A percentile compares a stretch with the other conserved stretches of the same genome.
These are phyloP conservation scores for Trypoxylon attenuatum DNA, from an alignment of 2,888 invertebrate genomes.

Conservation along the genomic window DNA sequence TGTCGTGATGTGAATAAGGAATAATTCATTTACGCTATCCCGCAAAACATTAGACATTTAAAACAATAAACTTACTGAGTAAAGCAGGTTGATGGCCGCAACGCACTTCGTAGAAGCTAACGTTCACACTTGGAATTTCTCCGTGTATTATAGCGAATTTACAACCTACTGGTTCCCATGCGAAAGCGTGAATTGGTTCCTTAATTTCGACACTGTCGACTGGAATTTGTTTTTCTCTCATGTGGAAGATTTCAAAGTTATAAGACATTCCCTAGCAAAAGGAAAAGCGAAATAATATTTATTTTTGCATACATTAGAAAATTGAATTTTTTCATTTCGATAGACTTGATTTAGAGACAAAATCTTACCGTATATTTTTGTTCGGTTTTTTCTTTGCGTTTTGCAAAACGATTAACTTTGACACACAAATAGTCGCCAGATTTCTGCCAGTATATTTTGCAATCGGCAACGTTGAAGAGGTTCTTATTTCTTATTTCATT, in stretches of 20 bases:
- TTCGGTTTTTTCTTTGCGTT: conserved; percentile 95
- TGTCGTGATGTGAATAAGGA: no score
- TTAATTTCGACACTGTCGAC: conserved; percentile 98
- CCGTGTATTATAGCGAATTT: conserved; percentile 99
- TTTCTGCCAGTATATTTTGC: conserved; percentile 99
- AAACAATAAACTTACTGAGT: conserved; percentile 81
- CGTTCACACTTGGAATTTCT: conserved; percentile 88
- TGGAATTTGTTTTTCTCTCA: conserved; percentile 97
- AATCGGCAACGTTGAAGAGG: conserved; percentile 97
- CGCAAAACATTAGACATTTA: no score
- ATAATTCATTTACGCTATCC: no score
- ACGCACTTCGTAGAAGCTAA: conserved; percentile 95
- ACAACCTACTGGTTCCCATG: conserved; percentile 98
- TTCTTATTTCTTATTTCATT: conserved; percentile 94
- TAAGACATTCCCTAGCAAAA: conserved; percentile 88
- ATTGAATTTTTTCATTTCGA: neutral
- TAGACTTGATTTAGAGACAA: neutral
- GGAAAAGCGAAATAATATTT: conserved; percentile 11
- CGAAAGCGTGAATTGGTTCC: conserved; percentile 93
- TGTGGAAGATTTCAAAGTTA: conserved; percentile 99
- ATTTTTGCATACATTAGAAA: neutral
- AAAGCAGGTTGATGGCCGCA: conserved; percentile 92
- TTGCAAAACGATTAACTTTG: conserved; percentile 92
- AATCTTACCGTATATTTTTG: conserved; percentile 90
- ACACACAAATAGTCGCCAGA: conserved; percentile 98